phyloP scores from a whole-genome alignment of 2,888 invertebrate species.

The Tipula unca region DNA sequence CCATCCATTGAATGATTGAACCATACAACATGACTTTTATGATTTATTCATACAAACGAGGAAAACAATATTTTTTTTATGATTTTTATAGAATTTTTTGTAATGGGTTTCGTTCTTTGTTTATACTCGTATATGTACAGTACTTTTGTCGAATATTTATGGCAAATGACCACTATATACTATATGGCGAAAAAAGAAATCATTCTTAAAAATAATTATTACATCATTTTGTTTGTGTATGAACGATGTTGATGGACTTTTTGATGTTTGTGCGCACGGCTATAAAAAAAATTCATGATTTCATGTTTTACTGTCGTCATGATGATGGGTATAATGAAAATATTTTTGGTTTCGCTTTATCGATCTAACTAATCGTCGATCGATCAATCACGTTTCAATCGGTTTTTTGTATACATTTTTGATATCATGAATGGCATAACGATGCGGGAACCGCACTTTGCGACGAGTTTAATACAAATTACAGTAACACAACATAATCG shows the following conservation, averaged over 20 bases:
- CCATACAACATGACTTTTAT: not conserved
- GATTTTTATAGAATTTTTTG: not conserved
- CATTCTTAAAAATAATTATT: not conserved
- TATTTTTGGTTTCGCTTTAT: not conserved
- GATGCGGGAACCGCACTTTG: not conserved
- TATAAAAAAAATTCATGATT: not conserved
- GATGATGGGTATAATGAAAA: not conserved
- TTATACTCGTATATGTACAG: not conserved
- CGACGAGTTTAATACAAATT: not conserved
- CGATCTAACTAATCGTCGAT: not conserved
- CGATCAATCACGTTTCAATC: not conserved
- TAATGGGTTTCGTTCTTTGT: not conserved
- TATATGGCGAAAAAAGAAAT: not conserved
- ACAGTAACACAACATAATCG: not conserved
- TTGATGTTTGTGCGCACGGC: not conserved
- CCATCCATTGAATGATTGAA: not conserved
- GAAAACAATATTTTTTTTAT: not conserved
- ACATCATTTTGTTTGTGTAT: not conserved
- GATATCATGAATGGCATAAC: not conserved
- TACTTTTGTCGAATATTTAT: not conserved
- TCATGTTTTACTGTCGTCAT: not conserved
- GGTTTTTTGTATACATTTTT: not conserved
- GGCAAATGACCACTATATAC: not conserved
- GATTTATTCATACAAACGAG: not conserved
- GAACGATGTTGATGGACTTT: not conserved